phyloP scores from a whole-genome alignment of 2,113 vertebrate genomes.

The Blennius ocellaris region DNA sequence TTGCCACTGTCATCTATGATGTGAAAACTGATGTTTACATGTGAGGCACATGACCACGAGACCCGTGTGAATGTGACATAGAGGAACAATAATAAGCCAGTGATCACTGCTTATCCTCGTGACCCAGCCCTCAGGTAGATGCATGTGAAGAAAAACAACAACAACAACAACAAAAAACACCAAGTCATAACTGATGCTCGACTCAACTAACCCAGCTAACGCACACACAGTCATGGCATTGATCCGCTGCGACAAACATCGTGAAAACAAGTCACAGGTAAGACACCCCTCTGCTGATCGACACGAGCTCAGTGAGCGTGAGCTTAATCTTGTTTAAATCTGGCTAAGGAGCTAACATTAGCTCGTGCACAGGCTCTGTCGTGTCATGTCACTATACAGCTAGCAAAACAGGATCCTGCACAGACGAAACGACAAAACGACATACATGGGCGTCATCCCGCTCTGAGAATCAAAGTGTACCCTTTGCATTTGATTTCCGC shows the following conservation, averaged over 20 bases:
- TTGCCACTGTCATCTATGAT: too few relatives aligned
- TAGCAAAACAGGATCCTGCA: constrained; percentile 61
- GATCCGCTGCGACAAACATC: not conserved
- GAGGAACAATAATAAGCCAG: not conserved
- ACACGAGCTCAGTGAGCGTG: not conserved
- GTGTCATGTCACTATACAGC: constrained; percentile 61
- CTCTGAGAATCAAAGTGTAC: constrained; percentile 38
- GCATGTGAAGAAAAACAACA: too few relatives aligned
- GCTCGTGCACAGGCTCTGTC: constrained; percentile 74
- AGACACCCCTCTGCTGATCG: not conserved
- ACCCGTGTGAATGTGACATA: not conserved
- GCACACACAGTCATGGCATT: not conserved
- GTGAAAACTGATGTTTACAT: too few relatives aligned
- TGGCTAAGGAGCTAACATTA: constrained; percentile 64
- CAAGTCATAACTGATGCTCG: constrained; percentile 10
- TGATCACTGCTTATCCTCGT: constrained; percentile 1
- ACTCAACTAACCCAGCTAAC: constrained; percentile 2
- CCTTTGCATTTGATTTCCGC: constrained; percentile 47
- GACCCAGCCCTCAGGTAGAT: not conserved
- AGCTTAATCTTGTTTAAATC: constrained; percentile 46
- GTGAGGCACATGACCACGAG: too few relatives aligned
- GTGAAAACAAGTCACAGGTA: not conserved
- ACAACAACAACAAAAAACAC: not conserved
- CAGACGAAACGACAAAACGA: constrained; percentile 12
- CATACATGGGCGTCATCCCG: not conserved